Percentiles rank a stretch among this genome's conserved stretches.
phyloP scores from a whole-genome alignment of 2,797 vertebrate genomes.

The Gastrophryne carolinensis region DNA sequence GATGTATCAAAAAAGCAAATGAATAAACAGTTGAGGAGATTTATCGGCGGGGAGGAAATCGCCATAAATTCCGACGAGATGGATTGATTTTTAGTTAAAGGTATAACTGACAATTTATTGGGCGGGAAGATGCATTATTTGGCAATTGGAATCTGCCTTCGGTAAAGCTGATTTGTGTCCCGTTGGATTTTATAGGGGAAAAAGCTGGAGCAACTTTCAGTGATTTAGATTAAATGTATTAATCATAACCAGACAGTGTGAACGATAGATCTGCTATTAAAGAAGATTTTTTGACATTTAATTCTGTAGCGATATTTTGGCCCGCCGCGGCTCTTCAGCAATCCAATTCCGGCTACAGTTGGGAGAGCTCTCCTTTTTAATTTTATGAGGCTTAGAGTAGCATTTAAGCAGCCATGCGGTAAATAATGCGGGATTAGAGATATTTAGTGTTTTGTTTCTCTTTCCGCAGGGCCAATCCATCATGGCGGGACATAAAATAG shows the following conservation, averaged over 20 bases:
- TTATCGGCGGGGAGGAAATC: conserved; percentile 92
- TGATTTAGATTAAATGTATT: conserved; percentile 99
- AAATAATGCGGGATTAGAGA: conserved; percentile 97
- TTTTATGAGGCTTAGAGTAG: conserved; percentile 97
- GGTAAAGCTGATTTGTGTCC: conserved; percentile 99
- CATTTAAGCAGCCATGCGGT: conserved; percentile 96
- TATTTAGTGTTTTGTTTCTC: conserved; percentile 98
- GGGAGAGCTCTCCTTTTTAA: conserved; percentile 90
- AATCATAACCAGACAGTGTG: conserved; percentile 98
- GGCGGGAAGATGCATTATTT: conserved; percentile 99
- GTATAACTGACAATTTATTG: conserved; percentile 99
- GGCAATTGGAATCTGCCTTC: conserved; percentile 97
- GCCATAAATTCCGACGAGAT: conserved; percentile 96
- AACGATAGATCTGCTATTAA: conserved; percentile 98
- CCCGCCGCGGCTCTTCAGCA: conserved; percentile 86
- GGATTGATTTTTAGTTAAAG: conserved; percentile 99
- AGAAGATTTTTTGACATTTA: conserved; percentile 98
- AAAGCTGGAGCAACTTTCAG: conserved; percentile 94
- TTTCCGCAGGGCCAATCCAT: conserved; percentile 88
- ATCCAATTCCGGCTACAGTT: conserved; percentile 88
- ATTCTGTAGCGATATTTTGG: conserved; percentile 98
- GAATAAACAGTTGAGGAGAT: conserved; percentile 99
- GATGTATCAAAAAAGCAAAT: conserved; percentile 99
- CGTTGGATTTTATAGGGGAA: conserved; percentile 99
- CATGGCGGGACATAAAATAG: conserved; percentile 69